Conservation (phyloP, 2,113 vertebrate genomes). For the Sinocyclocheilus anshuiensis region DNA sequence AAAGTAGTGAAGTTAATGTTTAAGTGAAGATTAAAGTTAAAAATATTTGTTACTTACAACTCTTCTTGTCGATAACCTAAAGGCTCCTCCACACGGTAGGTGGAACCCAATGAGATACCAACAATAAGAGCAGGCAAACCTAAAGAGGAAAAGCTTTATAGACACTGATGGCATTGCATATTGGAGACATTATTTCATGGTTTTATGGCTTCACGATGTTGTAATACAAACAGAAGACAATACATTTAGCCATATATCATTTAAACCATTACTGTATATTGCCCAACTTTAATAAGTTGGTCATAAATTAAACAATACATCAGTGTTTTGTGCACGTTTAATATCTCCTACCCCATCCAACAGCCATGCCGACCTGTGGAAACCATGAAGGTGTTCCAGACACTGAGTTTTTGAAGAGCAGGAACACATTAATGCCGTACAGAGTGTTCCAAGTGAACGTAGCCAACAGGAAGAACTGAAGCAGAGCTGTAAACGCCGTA, state of each 20-base stretch:
- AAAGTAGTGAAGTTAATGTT: neutral
- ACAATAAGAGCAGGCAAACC: constrained; percentile 64
- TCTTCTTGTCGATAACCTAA: constrained; percentile 70
- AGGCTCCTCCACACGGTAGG: constrained; percentile 55
- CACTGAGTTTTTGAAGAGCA: constrained; percentile 62
- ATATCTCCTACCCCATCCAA: constrained; percentile 67
- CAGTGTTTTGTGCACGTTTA: neutral
- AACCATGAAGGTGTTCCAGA: constrained; percentile 63
- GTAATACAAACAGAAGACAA: too few relatives aligned
- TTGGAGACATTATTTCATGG: neutral
- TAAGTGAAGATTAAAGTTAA: neutral
- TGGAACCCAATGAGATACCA: constrained; percentile 59
- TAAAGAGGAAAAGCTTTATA: constrained; percentile 38
- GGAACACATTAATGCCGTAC: constrained; percentile 66
- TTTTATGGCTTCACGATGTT: too few relatives aligned
- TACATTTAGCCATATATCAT: too few relatives aligned
- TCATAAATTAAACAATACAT: neutral
- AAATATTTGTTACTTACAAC: constrained; percentile 60
- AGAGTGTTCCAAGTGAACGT: constrained; percentile 73
- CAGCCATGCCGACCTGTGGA: constrained; percentile 31
- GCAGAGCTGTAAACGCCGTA: constrained; percentile 56
- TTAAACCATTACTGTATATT: too few relatives aligned
- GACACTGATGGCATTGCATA: neutral
- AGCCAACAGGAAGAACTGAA: constrained; percentile 75
- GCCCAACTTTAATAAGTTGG: neutral